A percentile compares a stretch with the other conserved stretches of the same genome.
Conservation (phyloP, 2,797 vertebrate species). For the Eurystomus glaucurus region DNA sequence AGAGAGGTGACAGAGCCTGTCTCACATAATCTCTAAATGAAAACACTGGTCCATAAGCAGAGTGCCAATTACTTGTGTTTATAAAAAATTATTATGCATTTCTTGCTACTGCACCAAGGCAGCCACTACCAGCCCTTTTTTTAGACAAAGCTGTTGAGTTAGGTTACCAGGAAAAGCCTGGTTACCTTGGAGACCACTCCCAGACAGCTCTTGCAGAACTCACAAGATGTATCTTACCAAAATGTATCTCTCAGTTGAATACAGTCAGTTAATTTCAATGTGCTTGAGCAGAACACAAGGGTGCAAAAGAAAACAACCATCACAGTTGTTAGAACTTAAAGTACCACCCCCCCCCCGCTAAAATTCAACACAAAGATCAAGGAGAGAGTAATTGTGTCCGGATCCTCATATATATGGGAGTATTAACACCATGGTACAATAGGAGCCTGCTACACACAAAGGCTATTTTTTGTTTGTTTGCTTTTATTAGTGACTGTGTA, state of each 20-base stretch:
- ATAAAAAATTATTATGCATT: neutral
- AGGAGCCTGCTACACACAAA: neutral
- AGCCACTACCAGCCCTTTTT: neutral
- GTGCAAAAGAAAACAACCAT: neutral
- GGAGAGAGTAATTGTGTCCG: neutral
- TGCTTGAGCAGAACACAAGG: neutral
- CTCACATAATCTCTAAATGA: neutral
- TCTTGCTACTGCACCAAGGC: neutral
- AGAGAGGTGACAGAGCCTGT: neutral
- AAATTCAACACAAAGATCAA: neutral
- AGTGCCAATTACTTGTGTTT: neutral
- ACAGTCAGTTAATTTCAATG: neutral
- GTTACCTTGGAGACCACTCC: conserved; percentile 71
- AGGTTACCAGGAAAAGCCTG: neutral
- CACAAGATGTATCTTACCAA: neutral
- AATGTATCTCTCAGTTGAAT: neutral
- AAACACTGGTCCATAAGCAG: neutral
- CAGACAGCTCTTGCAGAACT: conserved; percentile 5
- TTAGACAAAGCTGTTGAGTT: conserved; percentile 20
- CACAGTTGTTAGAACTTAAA: neutral
- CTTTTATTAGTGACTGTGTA: neutral
- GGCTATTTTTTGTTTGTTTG: neutral
- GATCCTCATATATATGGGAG: neutral
- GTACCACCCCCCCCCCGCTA: neutral
- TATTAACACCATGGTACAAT: accelerated